Base-by-base conservation (phyloP, 2,113 vertebrate genomes). In the Promerops cafer region DNA sequence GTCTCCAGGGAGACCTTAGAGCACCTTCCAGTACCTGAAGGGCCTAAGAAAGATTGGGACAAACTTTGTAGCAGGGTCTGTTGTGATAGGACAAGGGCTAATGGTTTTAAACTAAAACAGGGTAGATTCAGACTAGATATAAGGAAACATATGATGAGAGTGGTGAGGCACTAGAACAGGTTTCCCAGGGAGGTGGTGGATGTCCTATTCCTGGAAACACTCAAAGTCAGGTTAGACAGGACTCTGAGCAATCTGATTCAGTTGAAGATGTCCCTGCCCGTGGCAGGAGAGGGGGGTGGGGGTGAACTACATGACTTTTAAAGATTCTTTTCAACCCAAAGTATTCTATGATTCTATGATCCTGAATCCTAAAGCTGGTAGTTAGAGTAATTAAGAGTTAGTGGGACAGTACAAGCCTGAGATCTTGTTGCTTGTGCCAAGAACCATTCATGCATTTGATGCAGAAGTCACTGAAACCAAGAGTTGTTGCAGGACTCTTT, bases 21-120 rank as follows among this genome's bases (percentile, higher is more conserved):
- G 26, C 50, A 88, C 8, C 12, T 45, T 45, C 13, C 19, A 60
- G 39, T 39, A 30, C 39, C 33, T 82, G 26, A 60, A 53, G 60
- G 7, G 39, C n/a, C 60, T n/a, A 40, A n/a, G 24, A 68, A 53
- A 89, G 24, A 47, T 13, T 13, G 20, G 20, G 30, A 47, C 11
- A 53, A 68, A 53, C 20, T 33, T 30, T 33, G 17, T 59, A 53
- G 10, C 9, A 59, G 22, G 18, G 13, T 45, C 26, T 21, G 11
- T 42, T 37, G 26, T 0, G 0, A 42, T 0, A 53, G 44, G 39
- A 28, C n/a, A 71, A 42, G 23, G 9, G 10, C 10, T 23, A 79
- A 89, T 22, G 30, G 11, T 30, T 45, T 49, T 54, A 66, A 54
- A 49, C 27, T 42, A 30, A 54, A 83, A 11, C 14, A 47, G 22